Evolutionary conservation across 2,113 vertebrate genomes (phyloP), one percentile per base, ranked within the genome.

Genomic region (Podarcis raffonei): DNA sequence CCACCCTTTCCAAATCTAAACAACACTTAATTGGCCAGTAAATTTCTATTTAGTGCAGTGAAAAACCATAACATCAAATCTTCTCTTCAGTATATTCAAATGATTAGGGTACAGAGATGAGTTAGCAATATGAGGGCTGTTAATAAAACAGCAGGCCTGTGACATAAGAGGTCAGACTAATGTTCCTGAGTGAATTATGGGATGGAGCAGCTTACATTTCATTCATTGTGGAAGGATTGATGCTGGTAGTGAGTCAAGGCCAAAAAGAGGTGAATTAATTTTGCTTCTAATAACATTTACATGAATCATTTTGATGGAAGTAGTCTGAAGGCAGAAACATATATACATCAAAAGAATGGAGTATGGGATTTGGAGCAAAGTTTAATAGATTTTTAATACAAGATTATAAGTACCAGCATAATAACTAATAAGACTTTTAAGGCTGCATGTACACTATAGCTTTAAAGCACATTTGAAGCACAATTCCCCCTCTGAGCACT

Each of bases 11-110:
- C 23, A 53, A 35, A 83, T 77, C 27, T 89, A 69, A 74, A 16
- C 71, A 77, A 62, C 42, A 66, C 68, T 83, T 84, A 83, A 66
- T 83, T 78, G 59, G 30, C 65, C 72, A 37, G 39, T 89, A 89
- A 83, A 83, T 77, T 76, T 77, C 81, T 69, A 53, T 78, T 89
- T 68, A n/a, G n/a, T 37, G 57, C 81, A 35, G 2, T 78, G 48
- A 69, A 68, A 81, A 53, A 3, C 23, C 13, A 30, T 69, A 35
- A 68, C 81, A 89, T 84, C 72, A 83, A 53, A 76, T 68, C 81
- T 83, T 66, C 87, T 66, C 8, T 20, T 88, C 32, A 83, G 18
- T 76, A 66, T 76, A 69, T 83, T 35, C 59, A 77, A 66, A 88
- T 83, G 72, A 35, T 77, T 77, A 37, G 62, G 30, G 18, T 5